Percentiles rank a stretch among this genome's conserved stretches.
phyloP scores from a whole-genome alignment of 2,113 vertebrate genomes.

The Typhlomys cinereus region DNA sequence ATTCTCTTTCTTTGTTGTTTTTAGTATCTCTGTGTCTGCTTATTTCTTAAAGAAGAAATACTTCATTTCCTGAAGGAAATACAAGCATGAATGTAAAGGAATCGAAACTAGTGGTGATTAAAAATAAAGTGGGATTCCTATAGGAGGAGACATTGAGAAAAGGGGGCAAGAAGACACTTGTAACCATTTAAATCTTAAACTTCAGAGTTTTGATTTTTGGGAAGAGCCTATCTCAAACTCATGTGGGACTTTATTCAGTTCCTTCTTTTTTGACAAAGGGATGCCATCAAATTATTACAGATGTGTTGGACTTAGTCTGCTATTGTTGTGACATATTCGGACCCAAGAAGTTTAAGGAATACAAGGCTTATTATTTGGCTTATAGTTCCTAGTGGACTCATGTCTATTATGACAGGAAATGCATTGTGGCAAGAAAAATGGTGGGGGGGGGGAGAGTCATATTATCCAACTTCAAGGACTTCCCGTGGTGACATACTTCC shows the following conservation, averaged over 20 bases:
- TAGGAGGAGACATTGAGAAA: not conserved
- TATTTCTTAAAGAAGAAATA: not conserved
- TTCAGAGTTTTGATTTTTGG: not conserved
- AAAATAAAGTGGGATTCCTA: not conserved
- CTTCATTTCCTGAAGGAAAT: not conserved
- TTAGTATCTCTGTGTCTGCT: not conserved
- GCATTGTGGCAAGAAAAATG: too few species aligned
- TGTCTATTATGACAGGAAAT: too few species aligned
- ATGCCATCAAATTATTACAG: not conserved
- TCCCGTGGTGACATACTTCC: too few species aligned
- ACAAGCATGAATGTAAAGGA: not conserved
- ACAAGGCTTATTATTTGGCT: too few species aligned
- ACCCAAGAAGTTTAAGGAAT: too few species aligned
- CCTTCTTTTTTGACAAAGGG: not conserved
- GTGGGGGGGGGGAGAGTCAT: too few species aligned
- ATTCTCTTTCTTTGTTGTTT: slow-evolving; percentile 12
- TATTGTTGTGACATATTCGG: too few species aligned
- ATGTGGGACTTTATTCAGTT: not conserved
- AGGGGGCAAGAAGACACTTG: not conserved
- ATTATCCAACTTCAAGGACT: too few species aligned
- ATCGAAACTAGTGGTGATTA: not conserved
- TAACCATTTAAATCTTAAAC: not conserved
- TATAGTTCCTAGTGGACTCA: too few species aligned
- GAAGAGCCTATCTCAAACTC: not conserved
- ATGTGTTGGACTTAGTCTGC: too few species aligned